Conservation (phyloP, 1,140 invertebrate genomes). For the Danaus melanippus region DNA sequence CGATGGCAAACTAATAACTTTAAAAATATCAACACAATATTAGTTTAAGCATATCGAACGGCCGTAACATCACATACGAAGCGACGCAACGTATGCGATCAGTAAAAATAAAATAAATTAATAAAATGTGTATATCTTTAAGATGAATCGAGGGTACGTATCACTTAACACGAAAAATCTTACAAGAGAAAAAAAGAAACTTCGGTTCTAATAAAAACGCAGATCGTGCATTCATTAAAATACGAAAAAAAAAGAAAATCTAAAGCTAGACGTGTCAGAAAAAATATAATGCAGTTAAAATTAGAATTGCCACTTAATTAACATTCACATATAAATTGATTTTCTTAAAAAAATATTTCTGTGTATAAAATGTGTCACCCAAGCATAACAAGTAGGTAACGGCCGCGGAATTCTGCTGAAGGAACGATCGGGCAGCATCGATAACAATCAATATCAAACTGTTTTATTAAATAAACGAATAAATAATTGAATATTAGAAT, state of each 20-base stretch:
- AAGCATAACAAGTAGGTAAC: constrained; percentile 62
- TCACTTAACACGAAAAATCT: constrained; percentile 37
- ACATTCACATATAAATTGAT: constrained; percentile 68
- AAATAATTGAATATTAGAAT: too few species aligned
- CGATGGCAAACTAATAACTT: constrained; percentile 68
- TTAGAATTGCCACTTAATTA: constrained; percentile 70
- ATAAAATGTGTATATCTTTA: constrained; percentile 44
- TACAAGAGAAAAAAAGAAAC: constrained; percentile 30
- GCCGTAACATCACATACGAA: constrained; percentile 38
- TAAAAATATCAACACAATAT: constrained; percentile 66
- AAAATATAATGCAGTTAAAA: constrained; percentile 70
- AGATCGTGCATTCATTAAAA: constrained; percentile 71
- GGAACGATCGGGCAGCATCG: constrained; percentile 8
- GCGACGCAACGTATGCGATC: constrained; percentile 20
- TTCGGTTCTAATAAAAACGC: constrained; percentile 64
- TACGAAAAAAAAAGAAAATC: constrained; percentile 62
- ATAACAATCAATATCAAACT: constrained; percentile 8
- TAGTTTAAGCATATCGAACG: constrained; percentile 51
- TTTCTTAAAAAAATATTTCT: constrained; percentile 69
- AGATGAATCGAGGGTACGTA: constrained; percentile 39
- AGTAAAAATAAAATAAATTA: constrained; percentile 59
- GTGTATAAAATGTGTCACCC: constrained; percentile 68
- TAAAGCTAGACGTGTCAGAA: constrained; percentile 68
- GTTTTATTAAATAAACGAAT: too few species aligned
- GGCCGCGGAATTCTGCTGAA: constrained; percentile 39